Base-by-base conservation (phyloP, 2,888 invertebrate species). In the Tenthredo distinguenda region DNA sequence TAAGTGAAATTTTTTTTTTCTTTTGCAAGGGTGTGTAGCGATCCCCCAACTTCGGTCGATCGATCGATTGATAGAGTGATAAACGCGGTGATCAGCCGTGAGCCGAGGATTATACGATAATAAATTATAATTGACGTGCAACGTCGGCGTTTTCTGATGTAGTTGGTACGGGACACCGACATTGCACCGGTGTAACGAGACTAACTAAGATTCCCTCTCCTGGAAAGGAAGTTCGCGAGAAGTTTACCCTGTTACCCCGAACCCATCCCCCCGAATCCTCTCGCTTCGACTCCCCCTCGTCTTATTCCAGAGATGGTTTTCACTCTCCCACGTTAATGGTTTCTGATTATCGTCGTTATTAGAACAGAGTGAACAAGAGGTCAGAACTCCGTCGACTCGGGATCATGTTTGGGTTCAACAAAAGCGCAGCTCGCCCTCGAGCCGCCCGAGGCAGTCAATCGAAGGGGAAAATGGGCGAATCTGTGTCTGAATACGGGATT, bases 121-220 rank as follows among this genome's bases (percentile, higher is more conserved):
- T 81, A 81, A 81, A 81, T 81, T 81, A 81, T 81, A 81, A 62
- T 81, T 58, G 81, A 81, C 81, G 62, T 50, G 81, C 81, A 37
- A 37, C 81, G 62, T 81, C 37, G 81, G 58, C 81, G 26, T 81
- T 77, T 77, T 77, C 50, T 10, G n/a, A n/a, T 55, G 7, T 55
- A n/a, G 31, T 9, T 15, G 21, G 50, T 31, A 21, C 18, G 9
- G 6, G 47, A 77, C 76, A 15, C 15, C 31, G 26, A 0, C 76
- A 26, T 31, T 26, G 40, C 72, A 21, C 37, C 40, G 6, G 26
- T 9, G 40, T 81, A 81, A 81, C 81, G 81, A 81, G 81, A 62
- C 81, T 62, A 81, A 81, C 81, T 79, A 55, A 79, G 79, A 79
- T 79, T 79, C 58, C 79, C 58, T 79, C 47, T 79, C 2, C 79